These are phyloP conservation scores for Drosophila athabasca DNA, from an alignment of 1,140 invertebrate genomes.

Conservation along the genomic window DNA sequence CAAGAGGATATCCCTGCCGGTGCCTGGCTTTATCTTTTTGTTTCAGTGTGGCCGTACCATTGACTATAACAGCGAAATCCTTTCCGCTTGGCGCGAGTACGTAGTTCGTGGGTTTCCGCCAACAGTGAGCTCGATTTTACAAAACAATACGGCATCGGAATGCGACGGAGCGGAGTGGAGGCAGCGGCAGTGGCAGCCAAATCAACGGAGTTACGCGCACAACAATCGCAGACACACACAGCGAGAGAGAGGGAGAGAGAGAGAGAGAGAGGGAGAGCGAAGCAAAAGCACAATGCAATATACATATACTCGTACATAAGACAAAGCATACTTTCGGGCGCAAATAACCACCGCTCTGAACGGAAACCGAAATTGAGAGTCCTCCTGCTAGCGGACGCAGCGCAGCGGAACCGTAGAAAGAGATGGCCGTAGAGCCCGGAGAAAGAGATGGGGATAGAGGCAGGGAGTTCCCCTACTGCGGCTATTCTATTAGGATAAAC, in stretches of 20 bases:
- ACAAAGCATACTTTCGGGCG: constrained; percentile 78
- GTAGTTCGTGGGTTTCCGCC: constrained; percentile 62
- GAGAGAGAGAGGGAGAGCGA: not conserved
- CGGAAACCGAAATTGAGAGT: constrained; percentile 64
- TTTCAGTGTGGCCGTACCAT: constrained; percentile 16
- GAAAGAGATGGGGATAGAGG: no score
- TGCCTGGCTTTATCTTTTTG: not conserved
- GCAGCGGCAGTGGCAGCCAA: constrained; percentile 45
- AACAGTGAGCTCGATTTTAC: constrained; percentile 53
- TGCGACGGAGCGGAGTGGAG: constrained; percentile 24
- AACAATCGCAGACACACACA: constrained; percentile 40
- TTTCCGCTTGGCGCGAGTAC: constrained; percentile 57
- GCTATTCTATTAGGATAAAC: constrained; percentile 72
- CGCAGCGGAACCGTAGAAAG: constrained; percentile 27
- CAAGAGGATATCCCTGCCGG: no score
- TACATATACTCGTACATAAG: constrained; percentile 31
- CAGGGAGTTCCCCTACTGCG: constrained; percentile 24
- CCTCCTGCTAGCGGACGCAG: constrained; percentile 28
- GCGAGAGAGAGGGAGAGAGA: not conserved
- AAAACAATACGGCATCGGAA: constrained; percentile 65
- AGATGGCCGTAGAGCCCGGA: not conserved
- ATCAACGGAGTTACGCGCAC: constrained; percentile 73
- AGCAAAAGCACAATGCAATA: constrained; percentile 15
- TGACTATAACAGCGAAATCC: constrained; percentile 45
- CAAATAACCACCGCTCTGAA: constrained; percentile 70